Conservation (phyloP, 1,140 invertebrate species). For the Pygmarrhopalites habei region DNA sequence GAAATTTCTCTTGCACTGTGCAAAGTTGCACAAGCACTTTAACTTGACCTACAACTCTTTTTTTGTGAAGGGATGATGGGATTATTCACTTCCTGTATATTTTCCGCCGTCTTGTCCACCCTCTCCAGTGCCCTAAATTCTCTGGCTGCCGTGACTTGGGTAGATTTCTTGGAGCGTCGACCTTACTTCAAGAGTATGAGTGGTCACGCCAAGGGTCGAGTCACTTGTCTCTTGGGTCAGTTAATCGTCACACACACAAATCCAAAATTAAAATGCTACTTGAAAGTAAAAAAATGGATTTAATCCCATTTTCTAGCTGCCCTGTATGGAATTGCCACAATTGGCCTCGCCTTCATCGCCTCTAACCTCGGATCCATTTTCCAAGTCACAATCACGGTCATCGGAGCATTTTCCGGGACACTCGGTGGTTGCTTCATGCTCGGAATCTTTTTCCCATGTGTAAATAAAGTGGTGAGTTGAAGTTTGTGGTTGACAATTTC, state of each 20-base stretch:
- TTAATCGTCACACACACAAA: constrained; percentile 4
- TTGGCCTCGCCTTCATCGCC: constrained; percentile 37
- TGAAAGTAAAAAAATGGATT: background rate
- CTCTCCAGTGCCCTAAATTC: constrained; percentile 48
- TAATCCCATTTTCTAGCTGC: constrained; percentile 28
- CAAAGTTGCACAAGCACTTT: no score
- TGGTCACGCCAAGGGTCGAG: constrained; percentile 40
- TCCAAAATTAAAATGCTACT: background rate
- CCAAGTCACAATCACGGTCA: constrained; percentile 23
- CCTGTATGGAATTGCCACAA: constrained; percentile 19
- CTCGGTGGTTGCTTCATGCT: constrained; percentile 29
- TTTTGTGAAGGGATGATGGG: constrained; percentile 22
- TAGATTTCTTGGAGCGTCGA: constrained; percentile 45
- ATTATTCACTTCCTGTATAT: constrained; percentile 34
- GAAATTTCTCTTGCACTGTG: no score
- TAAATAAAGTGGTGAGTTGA: constrained; percentile 23
- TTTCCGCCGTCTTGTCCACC: constrained; percentile 41
- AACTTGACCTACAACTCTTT: no score
- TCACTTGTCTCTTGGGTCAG: constrained; percentile 41
- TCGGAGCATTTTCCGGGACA: constrained; percentile 25
- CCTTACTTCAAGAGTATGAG: constrained; percentile 38
- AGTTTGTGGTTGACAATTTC: background rate
- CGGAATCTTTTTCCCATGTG: constrained; percentile 24
- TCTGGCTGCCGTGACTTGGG: constrained; percentile 46
- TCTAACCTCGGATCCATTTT: constrained; percentile 28